Base-by-base conservation (phyloP, 1,140 invertebrate genomes). In the Cecropterus lyciades region DNA sequence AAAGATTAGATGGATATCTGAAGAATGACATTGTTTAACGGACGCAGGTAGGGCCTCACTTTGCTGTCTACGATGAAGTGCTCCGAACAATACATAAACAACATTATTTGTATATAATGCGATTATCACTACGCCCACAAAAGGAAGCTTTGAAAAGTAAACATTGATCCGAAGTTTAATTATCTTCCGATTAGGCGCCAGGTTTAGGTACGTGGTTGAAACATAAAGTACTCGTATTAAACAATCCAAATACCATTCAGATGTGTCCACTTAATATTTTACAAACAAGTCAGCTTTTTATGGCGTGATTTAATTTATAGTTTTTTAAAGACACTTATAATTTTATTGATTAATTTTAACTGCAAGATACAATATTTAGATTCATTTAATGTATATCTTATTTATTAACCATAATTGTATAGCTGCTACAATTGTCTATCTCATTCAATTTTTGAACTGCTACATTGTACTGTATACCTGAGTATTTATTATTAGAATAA, bases 1-100 rank as follows among this genome's bases (percentile, higher is more conserved):
- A 83, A 70, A 85, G 89, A 89, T 91, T 87, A 89, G 89, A 91
- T 91, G 78, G 67, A 82, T 84, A 89, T 89, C 85, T 85, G 59
- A 70, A 84, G 75, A 77, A 82, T 76, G 81, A 85, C 86, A 89
- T 89, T 89, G 85, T 91, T 84, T 85, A 82, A 80, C 74, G 56
- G 73, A 65, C 63, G 67, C 85, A 89, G 85, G 85, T 87, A 86
- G 78, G 76, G 63, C 73, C 67, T 66, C 67, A 60, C 63, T 66
- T 63, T 17, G 24, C 43, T 56, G 67, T 69, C 63, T 60, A 69
- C 72, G 70, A 67, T 87, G 73, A 78, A 86, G 78, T 87, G 79
- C 68, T 72, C 70, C 67, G 79, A 83, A 90, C 85, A 91, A 89
- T 84, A 70, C 71, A 79, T 77, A 89, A 91, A 89, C 88, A 91